These are phyloP conservation scores for Sminthopsis crassicaudata DNA, from an alignment of 2,113 vertebrate species.

Conservation along the genomic window DNA sequence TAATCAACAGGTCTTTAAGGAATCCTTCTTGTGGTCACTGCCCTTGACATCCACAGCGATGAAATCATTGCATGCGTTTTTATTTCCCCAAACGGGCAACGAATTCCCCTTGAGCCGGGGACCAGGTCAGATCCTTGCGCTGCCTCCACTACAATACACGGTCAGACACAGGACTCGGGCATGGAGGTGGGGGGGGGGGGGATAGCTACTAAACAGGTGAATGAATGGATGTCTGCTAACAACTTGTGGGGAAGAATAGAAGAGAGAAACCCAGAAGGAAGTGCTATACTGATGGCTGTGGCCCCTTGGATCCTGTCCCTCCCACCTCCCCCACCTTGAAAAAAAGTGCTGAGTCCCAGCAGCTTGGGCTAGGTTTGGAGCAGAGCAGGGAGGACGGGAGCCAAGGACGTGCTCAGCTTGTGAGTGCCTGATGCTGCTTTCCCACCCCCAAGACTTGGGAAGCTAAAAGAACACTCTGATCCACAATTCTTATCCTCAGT, in stretches of 20 bases:
- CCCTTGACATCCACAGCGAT: not conserved
- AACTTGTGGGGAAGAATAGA: not conserved
- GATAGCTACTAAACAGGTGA: not conserved
- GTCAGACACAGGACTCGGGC: not conserved
- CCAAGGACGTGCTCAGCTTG: not conserved
- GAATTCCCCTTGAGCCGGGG: not conserved
- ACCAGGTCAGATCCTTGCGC: not conserved
- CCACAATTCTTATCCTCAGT: not conserved
- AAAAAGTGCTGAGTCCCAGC: not conserved
- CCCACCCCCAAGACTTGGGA: no score
- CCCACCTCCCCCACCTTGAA: not conserved
- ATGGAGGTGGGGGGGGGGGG: accelerated
- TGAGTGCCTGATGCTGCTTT: not conserved
- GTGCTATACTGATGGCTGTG: not conserved
- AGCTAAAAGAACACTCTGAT: not conserved
- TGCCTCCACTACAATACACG: not conserved
- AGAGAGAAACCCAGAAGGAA: not conserved
- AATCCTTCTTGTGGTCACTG: not conserved
- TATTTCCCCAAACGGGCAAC: not conserved
- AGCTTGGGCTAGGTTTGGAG: not conserved
- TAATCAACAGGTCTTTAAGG: not conserved
- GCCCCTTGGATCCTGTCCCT: not conserved
- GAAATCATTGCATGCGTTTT: not conserved
- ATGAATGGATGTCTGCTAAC: not conserved
- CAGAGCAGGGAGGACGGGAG: not conserved